Base-by-base conservation (phyloP, 1,140 invertebrate species). In the Mercenaria mercenaria region DNA sequence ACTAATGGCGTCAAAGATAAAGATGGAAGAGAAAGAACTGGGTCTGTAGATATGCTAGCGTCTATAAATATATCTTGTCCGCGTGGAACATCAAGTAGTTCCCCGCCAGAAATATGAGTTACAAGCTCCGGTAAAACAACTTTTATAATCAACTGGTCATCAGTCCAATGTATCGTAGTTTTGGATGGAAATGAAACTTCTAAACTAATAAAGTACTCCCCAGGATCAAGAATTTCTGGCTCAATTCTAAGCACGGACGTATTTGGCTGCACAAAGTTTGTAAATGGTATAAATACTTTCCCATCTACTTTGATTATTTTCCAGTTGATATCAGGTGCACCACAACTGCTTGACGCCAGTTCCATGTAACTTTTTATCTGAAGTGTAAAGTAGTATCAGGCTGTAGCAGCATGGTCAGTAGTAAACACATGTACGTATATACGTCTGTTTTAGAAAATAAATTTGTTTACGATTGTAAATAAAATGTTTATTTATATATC, bases 81-180 rank as follows among this genome's bases (percentile, higher is more conserved):
- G 39, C 79, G 34, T n/a, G 85, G 85, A 43, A 87, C 59, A 1
- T 26, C 20, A 10, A 59, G 26, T 56, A 61, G 29, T 41, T 87
- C 85, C 0, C 85, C 85, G 34, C 85, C 85, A 32, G 32, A 50
- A 39, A 87, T 87, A 29, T 77, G 76, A 0, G 85, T 50, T 4
- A 87, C 43, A 20, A 87, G 52, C 43, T 87, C 85, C 50, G 85
- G 85, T 61, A 77, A 74, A 6, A 87, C 85, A 6, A 87, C 43
- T 47, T 67, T 59, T 13, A 79, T 79, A 15, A 87, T 34, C 1
- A 87, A 37, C 15, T 29, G 29, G 59, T 87, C 85, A 18, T 52
- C 50, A 11, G 26, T 10, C 85, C 74, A 79, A 41, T 77, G 37
- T 4, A 0, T 56, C 56, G 47, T 1, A 23, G 72, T 32, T 39